A percentile compares a stretch with the other conserved stretches of the same genome.
Conservation (phyloP, 2,113 vertebrate species). For the Austrofundulus limnaeus region DNA sequence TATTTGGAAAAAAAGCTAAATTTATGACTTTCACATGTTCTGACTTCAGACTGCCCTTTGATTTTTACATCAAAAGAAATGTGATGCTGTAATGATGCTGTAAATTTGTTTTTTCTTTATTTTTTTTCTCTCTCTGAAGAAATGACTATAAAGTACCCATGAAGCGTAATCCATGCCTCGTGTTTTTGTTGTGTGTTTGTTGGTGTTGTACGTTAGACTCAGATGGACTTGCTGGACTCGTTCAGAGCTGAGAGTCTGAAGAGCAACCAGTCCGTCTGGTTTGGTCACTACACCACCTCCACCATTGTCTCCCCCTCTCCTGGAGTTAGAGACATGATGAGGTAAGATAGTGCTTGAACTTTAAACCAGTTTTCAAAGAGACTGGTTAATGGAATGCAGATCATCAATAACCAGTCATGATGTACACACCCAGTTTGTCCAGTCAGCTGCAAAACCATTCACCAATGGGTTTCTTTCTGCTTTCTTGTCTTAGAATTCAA, state of each 20-base stretch:
- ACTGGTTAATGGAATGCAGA: not conserved
- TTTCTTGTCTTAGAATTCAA: no score
- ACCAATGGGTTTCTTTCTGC: no score
- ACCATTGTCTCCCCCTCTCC: constrained; percentile 89
- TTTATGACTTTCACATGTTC: no score
- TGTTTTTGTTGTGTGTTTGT: not conserved
- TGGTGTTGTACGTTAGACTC: constrained; percentile 74
- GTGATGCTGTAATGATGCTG: no score
- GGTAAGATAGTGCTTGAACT: constrained; percentile 69
- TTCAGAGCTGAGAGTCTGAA: constrained; percentile 81
- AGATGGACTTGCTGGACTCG: constrained; percentile 83
- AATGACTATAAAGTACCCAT: not conserved
- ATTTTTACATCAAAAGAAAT: no score
- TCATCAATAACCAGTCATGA: not conserved
- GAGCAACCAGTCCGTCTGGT: constrained; percentile 96
- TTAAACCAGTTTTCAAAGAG: not conserved
- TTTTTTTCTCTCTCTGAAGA: not conserved
- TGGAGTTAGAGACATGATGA: constrained; percentile 88
- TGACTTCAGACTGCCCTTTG: no score
- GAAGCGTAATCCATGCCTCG: no score
- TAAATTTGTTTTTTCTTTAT: not conserved
- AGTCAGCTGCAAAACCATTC: no score
- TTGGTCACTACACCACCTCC: constrained; percentile 96
- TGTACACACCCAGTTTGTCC: not conserved
- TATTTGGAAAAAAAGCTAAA: no score